These are phyloP conservation scores for Triplophysa bombifrons DNA, from an alignment of 2,797 vertebrate genomes.

Conservation along the genomic window DNA sequence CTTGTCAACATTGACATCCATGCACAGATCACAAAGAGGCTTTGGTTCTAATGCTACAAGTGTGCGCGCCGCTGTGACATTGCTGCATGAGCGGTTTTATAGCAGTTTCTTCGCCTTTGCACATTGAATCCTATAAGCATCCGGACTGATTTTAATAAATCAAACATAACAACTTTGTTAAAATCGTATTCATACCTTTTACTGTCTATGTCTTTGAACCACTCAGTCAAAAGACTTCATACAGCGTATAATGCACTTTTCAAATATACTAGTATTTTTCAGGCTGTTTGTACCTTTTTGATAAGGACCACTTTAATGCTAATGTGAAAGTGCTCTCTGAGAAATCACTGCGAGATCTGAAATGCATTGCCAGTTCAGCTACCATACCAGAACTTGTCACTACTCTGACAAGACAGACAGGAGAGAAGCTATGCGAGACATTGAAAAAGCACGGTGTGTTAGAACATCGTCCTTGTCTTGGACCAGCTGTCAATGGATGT, in stretches of 20 bases:
- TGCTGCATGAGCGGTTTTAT: constrained; percentile 31
- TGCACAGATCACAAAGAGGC: constrained; percentile 38
- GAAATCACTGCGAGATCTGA: constrained; percentile 71
- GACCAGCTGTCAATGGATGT: constrained; percentile 20
- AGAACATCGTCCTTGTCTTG: constrained; percentile 49
- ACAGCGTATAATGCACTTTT: constrained; percentile 23
- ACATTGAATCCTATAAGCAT: background rate
- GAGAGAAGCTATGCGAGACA: constrained; percentile 49
- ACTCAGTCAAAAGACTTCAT: constrained; percentile 12
- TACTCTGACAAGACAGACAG: constrained; percentile 61
- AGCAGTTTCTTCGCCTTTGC: constrained; percentile 7
- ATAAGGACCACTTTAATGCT: constrained; percentile 65
- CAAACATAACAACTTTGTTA: background rate
- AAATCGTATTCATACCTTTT: constrained; percentile 22
- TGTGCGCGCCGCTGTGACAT: constrained; percentile 31
- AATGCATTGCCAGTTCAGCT: constrained; percentile 73
- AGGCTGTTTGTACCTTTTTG: constrained; percentile 28
- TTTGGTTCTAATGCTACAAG: constrained; percentile 33
- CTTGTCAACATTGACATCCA: constrained; percentile 52
- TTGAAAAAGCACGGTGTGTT: constrained; percentile 49
- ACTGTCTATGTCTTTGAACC: background rate
- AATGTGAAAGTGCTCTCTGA: constrained; percentile 68
- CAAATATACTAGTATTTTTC: constrained; percentile 17
- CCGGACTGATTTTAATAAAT: constrained; percentile 27
- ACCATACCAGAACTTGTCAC: constrained; percentile 74